A percentile compares a stretch with the other conserved stretches of the same genome.
These are phyloP conservation scores for Caenorhabditis latens DNA, from an alignment of 1,140 invertebrate genomes.

Conservation along the genomic window DNA sequence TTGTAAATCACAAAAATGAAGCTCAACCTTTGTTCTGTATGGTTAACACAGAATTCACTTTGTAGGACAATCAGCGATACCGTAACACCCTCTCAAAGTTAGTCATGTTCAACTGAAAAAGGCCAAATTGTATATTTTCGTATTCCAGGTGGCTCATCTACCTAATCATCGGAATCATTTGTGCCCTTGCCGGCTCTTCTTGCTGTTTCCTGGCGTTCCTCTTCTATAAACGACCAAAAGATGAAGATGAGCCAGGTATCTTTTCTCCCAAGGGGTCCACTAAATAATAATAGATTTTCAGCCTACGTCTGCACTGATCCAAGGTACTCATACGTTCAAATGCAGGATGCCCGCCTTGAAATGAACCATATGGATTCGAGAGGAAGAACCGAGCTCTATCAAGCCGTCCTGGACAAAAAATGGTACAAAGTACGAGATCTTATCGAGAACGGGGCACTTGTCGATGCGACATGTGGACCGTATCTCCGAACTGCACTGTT, in stretches of 20 bases:
- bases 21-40: too few relatives aligned
- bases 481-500: not conserved
- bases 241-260: not conserved
- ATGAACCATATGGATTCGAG: not conserved
- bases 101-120: too few relatives aligned
- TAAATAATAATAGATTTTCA: too few relatives aligned
- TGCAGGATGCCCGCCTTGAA: not conserved
- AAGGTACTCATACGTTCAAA: slow-evolving; percentile 13
- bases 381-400: not conserved
- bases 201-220: not conserved
- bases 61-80: too few relatives aligned
- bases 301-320: not conserved
- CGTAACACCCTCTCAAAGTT: too few relatives aligned
- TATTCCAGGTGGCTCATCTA: not conserved
- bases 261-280: too few relatives aligned
- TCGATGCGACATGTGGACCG: slow-evolving; percentile 2
- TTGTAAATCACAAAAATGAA: too few relatives aligned
- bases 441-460: not conserved
- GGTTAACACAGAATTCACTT: too few relatives aligned
- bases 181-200: not conserved
- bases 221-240: not conserved
- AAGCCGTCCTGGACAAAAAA: not conserved
- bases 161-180: not conserved
- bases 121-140: too few relatives aligned
- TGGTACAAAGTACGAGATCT: not conserved